Evolutionary conservation across 2,888 invertebrate genomes (phyloP).

Genomic region (Perizoma flavofasciatum): DNA sequence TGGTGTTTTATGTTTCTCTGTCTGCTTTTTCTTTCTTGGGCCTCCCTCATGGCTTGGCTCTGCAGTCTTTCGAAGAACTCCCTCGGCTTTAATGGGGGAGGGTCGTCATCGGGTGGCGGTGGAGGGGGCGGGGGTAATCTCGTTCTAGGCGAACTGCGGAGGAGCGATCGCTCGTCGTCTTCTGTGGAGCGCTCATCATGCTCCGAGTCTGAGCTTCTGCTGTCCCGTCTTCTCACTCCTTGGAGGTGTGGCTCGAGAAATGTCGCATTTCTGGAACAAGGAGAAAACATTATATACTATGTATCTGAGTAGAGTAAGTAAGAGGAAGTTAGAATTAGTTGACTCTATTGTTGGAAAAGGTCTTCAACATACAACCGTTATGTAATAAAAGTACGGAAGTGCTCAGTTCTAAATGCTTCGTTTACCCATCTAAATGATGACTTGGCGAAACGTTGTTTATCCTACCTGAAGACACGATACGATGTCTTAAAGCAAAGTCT

Average conservation of each 20-base stretch:
- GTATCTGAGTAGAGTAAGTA: too few relatives aligned
- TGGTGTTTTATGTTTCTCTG: constrained; percentile 62
- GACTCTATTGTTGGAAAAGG: too few relatives aligned
- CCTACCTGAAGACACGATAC: too few relatives aligned
- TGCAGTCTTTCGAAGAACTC: constrained; percentile 81
- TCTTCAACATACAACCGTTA: too few relatives aligned
- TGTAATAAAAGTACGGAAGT: too few relatives aligned
- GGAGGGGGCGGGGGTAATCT: constrained; percentile 75
- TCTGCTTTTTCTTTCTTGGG: constrained; percentile 66
- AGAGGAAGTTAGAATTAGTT: too few relatives aligned
- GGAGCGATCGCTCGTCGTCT: constrained; percentile 74
- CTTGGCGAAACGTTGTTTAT: too few relatives aligned
- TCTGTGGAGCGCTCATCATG: constrained; percentile 80
- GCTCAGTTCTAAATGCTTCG: too few relatives aligned
- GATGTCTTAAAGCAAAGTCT: too few relatives aligned
- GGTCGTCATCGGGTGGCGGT: constrained; percentile 75
- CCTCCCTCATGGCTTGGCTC: constrained; percentile 78
- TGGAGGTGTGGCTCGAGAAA: constrained; percentile 90
- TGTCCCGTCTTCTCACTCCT: constrained; percentile 80
- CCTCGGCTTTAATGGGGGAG: constrained; percentile 82
- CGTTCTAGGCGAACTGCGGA: constrained; percentile 73
- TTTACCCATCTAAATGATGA: too few relatives aligned
- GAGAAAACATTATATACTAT: constrained; percentile 1
- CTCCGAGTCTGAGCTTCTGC: constrained; percentile 78
- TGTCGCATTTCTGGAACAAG: constrained; percentile 88